These are phyloP conservation scores for Caenorhabditis tropicalis DNA, from an alignment of 1,140 invertebrate species.

Conservation along the genomic window DNA sequence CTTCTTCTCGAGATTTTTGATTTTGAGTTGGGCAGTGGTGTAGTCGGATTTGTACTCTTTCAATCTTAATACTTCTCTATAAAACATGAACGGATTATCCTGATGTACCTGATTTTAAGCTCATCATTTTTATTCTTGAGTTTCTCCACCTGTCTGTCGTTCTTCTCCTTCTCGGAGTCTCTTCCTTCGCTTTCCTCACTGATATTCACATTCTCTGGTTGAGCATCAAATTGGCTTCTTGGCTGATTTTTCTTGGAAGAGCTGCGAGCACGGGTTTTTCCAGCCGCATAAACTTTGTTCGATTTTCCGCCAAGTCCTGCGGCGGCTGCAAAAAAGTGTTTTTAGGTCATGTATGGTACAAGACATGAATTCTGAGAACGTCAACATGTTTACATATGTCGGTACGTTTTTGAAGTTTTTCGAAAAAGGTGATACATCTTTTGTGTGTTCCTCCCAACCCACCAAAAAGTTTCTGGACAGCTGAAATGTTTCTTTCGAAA, in stretches of 20 bases:
- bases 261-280: constrained; percentile 2
- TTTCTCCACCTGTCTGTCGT: constrained; percentile 27
- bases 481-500: constrained; percentile 52
- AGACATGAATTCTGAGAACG: not conserved
- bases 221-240: constrained; percentile 46
- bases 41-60: constrained; percentile 36
- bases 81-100: not conserved
- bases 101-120: not conserved
- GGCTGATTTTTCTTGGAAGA: constrained; percentile 39
- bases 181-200: constrained; percentile 41
- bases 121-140: constrained; percentile 7
- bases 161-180: constrained; percentile 41
- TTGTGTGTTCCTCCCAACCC: no score
- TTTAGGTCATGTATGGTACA: not conserved
- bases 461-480: constrained; percentile 52
- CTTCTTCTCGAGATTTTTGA: constrained; percentile 11
- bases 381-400: constrained; percentile 8
- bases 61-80: not conserved
- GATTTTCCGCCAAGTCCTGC: constrained; percentile 41
- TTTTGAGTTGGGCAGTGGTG: constrained; percentile 13
- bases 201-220: constrained; percentile 52
- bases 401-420: not conserved
- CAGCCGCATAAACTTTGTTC: not conserved
- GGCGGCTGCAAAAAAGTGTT: constrained; percentile 34
- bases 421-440: no score